phyloP scores from a whole-genome alignment of 1,140 invertebrate species.

The Drosophila trapezifrons region DNA sequence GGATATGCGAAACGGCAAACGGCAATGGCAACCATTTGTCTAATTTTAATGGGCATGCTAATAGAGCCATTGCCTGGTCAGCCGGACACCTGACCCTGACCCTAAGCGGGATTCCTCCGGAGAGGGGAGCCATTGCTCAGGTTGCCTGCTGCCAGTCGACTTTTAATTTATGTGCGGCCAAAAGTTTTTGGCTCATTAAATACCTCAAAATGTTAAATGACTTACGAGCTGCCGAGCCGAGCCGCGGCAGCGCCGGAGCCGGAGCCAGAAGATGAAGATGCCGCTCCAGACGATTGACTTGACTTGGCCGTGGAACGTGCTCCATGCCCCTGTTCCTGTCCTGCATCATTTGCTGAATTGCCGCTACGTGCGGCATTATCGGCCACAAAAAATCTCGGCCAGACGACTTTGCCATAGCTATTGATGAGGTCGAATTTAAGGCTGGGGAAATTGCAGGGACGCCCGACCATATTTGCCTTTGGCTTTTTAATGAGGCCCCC shows the following conservation, averaged over 20 bases:
- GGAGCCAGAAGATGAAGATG: conserved; percentile 44
- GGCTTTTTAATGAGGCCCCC: conserved; percentile 59
- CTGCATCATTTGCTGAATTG: conserved; percentile 76
- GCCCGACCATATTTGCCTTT: conserved; percentile 51
- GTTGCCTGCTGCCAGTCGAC: conserved; percentile 36
- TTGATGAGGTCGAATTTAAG: conserved; percentile 62
- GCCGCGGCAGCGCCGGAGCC: not conserved
- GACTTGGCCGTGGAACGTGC: conserved; percentile 55
- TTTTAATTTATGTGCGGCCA: conserved; percentile 79
- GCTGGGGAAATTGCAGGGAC: conserved; percentile 40
- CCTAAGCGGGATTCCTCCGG: conserved; percentile 2
- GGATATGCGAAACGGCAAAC: conserved; percentile 75
- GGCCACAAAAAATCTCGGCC: conserved; percentile 65
- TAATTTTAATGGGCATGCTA: conserved; percentile 83
- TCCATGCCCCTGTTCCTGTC: conserved; percentile 6
- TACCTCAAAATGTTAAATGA: conserved; percentile 82
- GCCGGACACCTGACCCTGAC: conserved; percentile 63
- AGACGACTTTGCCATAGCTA: conserved; percentile 43
- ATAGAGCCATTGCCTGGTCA: conserved; percentile 77
- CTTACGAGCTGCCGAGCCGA: conserved; percentile 51
- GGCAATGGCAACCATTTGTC: conserved; percentile 76
- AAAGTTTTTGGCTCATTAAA: conserved; percentile 82
- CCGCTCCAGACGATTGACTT: conserved; percentile 69
- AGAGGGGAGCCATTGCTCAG: conserved; percentile 3
- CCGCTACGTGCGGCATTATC: conserved; percentile 77